These are phyloP conservation scores for Leptoclinus maculatus DNA, from an alignment of 2,797 vertebrate species.

Conservation along the genomic window DNA sequence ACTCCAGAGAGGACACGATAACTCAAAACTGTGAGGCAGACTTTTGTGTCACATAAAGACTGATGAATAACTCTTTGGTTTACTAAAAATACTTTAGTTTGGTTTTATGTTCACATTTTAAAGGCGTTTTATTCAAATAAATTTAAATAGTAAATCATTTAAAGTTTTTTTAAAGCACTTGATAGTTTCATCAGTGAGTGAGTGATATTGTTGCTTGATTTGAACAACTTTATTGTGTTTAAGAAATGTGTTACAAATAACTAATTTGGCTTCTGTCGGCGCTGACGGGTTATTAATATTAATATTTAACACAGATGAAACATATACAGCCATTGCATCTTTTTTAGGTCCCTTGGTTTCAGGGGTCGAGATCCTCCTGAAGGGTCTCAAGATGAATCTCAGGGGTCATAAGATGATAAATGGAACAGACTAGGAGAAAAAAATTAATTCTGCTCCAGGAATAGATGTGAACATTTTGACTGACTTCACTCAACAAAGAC, in stretches of 20 bases:
- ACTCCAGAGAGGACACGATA: not conserved
- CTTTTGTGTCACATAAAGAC: conserved; percentile 1
- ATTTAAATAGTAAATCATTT: not conserved
- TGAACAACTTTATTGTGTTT: not conserved
- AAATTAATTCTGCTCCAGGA: too few relatives aligned
- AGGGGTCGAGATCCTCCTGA: not conserved
- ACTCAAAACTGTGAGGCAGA: conserved; percentile 53
- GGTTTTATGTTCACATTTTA: conserved; percentile 1
- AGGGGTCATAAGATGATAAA: not conserved
- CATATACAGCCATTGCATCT: not conserved
- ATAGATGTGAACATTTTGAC: not conserved
- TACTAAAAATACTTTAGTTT: not conserved
- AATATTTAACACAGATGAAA: not conserved
- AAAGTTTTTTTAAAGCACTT: not conserved
- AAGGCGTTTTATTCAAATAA: not conserved
- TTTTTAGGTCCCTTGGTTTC: not conserved
- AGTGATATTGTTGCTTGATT: not conserved
- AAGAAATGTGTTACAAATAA: not conserved
- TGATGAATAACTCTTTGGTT: not conserved
- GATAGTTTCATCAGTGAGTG: not conserved
- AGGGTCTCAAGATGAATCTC: not conserved
- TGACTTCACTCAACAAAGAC: not conserved
- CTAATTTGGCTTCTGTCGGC: not conserved
- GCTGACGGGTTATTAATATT: not conserved
- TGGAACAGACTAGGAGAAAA: not conserved